Conservation (phyloP, 2,797 vertebrate species). For the Anabacerthia variegaticeps region DNA sequence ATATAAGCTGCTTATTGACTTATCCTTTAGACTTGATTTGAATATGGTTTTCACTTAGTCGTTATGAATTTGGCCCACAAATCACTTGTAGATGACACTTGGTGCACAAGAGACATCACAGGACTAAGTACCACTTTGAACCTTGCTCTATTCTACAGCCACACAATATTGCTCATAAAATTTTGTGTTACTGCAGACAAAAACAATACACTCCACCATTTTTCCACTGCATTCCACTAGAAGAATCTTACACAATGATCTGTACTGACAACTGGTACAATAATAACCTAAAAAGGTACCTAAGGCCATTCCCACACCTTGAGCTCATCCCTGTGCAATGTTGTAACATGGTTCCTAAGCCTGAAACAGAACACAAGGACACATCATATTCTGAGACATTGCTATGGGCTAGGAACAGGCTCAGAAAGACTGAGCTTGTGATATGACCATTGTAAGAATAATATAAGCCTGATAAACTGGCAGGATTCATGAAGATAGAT, state of each 20-base stretch:
- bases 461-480: not conserved
- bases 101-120: not conserved
- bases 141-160: not conserved
- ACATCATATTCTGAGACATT: fast-evolving
- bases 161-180: not conserved
- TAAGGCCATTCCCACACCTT: not conserved
- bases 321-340: fast-evolving
- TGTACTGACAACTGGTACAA: not conserved
- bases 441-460: not conserved
- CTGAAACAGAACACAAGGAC: not conserved
- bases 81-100: not conserved
- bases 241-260: not conserved
- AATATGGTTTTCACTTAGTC: not conserved
- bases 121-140: not conserved
- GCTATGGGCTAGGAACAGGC: not conserved
- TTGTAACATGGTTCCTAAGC: not conserved
- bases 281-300: not conserved
- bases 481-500: not conserved
- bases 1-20: not conserved
- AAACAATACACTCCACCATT: not conserved
- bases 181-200: not conserved
- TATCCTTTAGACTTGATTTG: not conserved
- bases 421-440: not conserved
- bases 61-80: not conserved
- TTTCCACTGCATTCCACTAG: not conserved